Evolutionary conservation across 2,113 vertebrate species (phyloP).

Genomic region (Todiramphus saurophagus): DNA sequence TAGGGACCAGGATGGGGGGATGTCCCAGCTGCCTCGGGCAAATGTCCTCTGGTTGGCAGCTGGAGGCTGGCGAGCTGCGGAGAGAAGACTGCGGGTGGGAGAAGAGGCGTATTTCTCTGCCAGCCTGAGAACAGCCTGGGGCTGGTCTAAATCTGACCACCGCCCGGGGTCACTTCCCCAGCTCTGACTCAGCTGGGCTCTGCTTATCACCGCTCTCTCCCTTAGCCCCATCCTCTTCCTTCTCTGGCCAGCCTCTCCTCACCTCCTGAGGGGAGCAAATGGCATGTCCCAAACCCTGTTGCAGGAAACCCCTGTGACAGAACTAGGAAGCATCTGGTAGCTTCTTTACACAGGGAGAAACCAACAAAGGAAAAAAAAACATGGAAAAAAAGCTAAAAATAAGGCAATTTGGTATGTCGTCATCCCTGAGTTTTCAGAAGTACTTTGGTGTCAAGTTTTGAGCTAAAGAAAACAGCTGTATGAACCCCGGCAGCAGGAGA

Average conservation of each 20-base stretch:
- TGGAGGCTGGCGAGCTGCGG: not conserved
- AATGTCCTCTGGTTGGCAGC: fast-evolving
- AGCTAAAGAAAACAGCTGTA: slow-evolving; percentile 7
- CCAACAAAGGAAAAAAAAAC: fast-evolving
- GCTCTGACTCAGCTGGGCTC: not conserved
- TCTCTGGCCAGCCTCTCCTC: fast-evolving
- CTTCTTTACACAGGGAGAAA: not conserved
- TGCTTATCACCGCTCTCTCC: not conserved
- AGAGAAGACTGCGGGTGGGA: not conserved
- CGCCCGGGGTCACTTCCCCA: not conserved
- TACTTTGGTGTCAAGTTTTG: not conserved
- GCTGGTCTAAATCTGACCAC: not conserved
- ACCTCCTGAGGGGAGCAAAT: fast-evolving
- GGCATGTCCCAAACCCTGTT: not conserved
- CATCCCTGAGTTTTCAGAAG: not conserved
- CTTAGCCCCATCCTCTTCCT: not conserved
- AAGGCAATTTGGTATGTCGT: not conserved
- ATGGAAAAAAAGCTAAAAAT: not conserved
- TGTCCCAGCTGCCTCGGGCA: not conserved
- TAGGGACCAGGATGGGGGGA: not conserved
- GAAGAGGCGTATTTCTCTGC: not conserved
- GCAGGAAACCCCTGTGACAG: not conserved
- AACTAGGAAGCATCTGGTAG: not conserved
- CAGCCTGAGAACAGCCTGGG: not conserved
- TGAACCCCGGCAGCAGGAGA: not conserved